Base-by-base conservation (phyloP, 2,888 invertebrate genomes). In the Microplitis manilae region DNA sequence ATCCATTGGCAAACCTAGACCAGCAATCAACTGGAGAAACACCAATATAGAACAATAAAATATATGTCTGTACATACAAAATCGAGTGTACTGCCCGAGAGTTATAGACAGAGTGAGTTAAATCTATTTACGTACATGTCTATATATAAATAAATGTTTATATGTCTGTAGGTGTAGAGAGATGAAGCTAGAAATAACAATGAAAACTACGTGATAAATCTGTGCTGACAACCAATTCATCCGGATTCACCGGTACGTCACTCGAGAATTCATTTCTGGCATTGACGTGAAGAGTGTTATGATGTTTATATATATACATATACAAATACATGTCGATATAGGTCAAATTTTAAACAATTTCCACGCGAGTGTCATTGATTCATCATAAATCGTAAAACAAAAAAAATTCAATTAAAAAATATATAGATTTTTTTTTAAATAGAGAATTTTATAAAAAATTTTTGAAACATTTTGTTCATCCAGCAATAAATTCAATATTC, bases 1-100 rank as follows among this genome's bases (percentile, higher is more conserved):
- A 83, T 91, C 91, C 85, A 91, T 90, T 15, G 92, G 92, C 74
- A 91, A 85, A 81, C 91, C 92, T 79, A 91, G 86, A 75, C 92
- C 92, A 83, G 90, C 84, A 81, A 92, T 91, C 76, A 91, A 83
- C 91, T 91, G 83, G 78, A 85, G 81, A 75, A 76, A 76, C 40
- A 20, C 50, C 13, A 7, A 40, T 39, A 68, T 13, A 50, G 38
- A 50, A 39, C 13, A 72, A 62, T 15, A 15, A 60, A 70, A 17
- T 17, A 60, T 13, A 61, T 9, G 17, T 59, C 17, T 13, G 13
- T 20, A 59, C n/a, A 59, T n/a, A 71, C n/a, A 40, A 17, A 39
- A 6, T n/a, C 6, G 38, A 39, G 6, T 65, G 40, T 50, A 69
- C 41, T 69, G 17, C 2, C 17, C 8, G 50, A 50, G 50, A 8